These are phyloP conservation scores for Hedychridium roseum DNA, from an alignment of 2,888 invertebrate species.

Conservation along the genomic window DNA sequence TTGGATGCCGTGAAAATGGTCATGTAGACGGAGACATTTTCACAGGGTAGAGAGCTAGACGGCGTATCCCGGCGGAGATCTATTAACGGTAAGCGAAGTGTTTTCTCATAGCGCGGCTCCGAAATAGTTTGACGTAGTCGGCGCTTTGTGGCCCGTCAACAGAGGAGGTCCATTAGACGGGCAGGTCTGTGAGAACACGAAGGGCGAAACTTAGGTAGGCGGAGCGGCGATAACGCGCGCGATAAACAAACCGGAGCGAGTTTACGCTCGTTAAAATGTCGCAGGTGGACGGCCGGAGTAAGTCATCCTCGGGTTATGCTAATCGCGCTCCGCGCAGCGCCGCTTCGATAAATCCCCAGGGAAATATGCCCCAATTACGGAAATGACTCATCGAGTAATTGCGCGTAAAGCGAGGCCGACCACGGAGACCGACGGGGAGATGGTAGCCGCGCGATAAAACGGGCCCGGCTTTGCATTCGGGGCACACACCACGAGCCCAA, in stretches of 20 bases:
- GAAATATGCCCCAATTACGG: constrained; percentile 60
- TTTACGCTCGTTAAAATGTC: constrained; percentile 55
- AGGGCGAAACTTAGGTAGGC: constrained; percentile 31
- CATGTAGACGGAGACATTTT: too few relatives aligned
- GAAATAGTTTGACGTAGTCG: too few relatives aligned
- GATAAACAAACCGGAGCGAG: constrained; percentile 49
- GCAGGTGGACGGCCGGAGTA: constrained; percentile 39
- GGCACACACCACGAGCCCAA: constrained; percentile 47
- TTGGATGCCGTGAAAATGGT: too few relatives aligned
- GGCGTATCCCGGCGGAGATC: too few relatives aligned
- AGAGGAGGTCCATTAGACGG: too few relatives aligned
- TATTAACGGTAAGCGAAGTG: too few relatives aligned
- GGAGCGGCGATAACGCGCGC: constrained; percentile 43
- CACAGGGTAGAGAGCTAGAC: too few relatives aligned
- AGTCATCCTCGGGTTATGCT: constrained; percentile 54
- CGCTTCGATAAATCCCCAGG: constrained; percentile 52
- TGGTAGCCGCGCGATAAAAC: constrained; percentile 42
- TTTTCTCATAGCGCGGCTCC: too few relatives aligned
- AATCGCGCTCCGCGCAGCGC: constrained; percentile 38
- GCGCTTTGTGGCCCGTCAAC: too few relatives aligned
- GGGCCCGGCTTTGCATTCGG: constrained; percentile 47
- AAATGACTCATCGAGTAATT: constrained; percentile 62
- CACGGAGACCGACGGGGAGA: constrained; percentile 31
- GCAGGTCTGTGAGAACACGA: constrained; percentile 26
- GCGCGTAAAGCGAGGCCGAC: constrained; percentile 51